Conservation (phyloP, 2,797 vertebrate genomes). For the Antrozous pallidus region DNA sequence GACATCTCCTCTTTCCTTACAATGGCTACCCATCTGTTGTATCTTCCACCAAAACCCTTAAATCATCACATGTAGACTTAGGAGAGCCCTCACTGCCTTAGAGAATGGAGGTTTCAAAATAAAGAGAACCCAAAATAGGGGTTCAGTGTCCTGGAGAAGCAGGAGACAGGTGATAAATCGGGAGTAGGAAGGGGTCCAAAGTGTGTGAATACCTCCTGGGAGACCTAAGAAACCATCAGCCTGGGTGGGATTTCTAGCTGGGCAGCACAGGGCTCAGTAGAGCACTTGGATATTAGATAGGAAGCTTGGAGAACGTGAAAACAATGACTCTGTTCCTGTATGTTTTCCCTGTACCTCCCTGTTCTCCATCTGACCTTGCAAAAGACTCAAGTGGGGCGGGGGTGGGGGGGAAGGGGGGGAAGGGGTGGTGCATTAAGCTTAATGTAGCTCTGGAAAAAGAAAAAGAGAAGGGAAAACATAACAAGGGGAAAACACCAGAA, state of each 20-base stretch:
- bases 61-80: not conserved
- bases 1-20: not conserved
- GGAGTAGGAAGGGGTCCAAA: not conserved
- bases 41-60: not conserved
- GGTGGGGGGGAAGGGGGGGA: too few relatives aligned
- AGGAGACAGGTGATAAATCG: not conserved
- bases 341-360: not conserved
- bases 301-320: not conserved
- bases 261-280: not conserved
- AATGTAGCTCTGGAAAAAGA: not conserved
- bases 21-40: not conserved
- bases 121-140: not conserved
- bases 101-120: not conserved
- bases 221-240: not conserved
- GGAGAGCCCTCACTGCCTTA: not conserved
- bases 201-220: not conserved
- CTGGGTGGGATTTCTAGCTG: not conserved
- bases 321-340: not conserved
- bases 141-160: not conserved
- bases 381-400: not conserved
- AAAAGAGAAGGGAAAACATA: not conserved
- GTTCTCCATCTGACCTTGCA: not conserved
- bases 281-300: not conserved
- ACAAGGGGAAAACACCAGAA: not conserved
- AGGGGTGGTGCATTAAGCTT: not conserved